A percentile compares a stretch with the other conserved stretches of the same genome.
These are phyloP conservation scores for Aelia acuminata DNA, from an alignment of 2,888 invertebrate species.

Conservation along the genomic window DNA sequence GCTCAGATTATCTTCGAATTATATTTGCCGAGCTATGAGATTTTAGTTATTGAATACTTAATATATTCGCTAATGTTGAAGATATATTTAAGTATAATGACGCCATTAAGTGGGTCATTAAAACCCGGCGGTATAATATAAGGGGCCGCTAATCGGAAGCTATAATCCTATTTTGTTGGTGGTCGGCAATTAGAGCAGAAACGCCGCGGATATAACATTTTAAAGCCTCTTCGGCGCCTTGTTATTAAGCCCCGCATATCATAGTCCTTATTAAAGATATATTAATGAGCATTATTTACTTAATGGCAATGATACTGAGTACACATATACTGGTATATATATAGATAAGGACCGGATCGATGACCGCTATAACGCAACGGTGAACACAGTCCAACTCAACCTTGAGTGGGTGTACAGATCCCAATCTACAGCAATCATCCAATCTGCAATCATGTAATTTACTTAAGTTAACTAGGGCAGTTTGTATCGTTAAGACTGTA, in stretches of 20 bases:
- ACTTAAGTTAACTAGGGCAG: not conserved
- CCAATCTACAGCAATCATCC: constrained; percentile 43
- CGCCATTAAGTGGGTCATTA: not conserved
- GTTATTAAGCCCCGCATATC: not conserved
- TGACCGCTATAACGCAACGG: not conserved
- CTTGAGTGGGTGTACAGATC: constrained; percentile 20
- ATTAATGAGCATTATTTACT: not conserved
- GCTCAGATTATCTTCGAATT: not conserved
- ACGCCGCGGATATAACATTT: constrained; percentile 2
- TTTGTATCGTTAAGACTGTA: not conserved
- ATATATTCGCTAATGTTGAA: not conserved
- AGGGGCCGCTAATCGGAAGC: not conserved
- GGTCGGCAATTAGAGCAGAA: constrained; percentile 29
- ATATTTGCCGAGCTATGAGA: not conserved
- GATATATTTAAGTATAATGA: not conserved
- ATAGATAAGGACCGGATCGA: constrained; percentile 1
- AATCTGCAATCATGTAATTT: constrained; percentile 37
- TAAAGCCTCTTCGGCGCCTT: not conserved
- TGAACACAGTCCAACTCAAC: not conserved
- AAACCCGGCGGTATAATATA: not conserved
- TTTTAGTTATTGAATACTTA: not conserved
- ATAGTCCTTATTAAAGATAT: not conserved
- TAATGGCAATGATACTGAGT: not conserved
- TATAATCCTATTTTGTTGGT: constrained; percentile 21
- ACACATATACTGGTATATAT: not conserved